Evolutionary conservation across 2,113 vertebrate genomes (phyloP).

Genomic region (Zosterops japonicus): DNA sequence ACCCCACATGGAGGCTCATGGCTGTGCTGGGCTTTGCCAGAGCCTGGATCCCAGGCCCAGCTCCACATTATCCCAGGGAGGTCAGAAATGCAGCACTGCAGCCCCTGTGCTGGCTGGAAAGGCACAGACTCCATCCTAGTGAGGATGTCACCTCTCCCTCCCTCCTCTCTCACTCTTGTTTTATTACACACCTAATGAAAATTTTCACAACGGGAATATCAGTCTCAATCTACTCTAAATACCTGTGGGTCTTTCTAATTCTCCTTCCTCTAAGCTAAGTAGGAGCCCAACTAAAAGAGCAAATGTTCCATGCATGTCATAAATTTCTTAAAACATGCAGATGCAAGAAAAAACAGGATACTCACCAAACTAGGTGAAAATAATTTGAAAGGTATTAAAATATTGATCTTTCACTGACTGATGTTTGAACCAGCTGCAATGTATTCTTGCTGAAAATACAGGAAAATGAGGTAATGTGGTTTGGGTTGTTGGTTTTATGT

Average conservation of each 20-base stretch:
- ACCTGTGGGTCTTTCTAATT: slow-evolving; percentile 45
- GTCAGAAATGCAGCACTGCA: neutral
- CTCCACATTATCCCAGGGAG: neutral
- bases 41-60: neutral
- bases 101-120: neutral
- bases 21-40: slow-evolving; percentile 55
- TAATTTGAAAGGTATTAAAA: neutral
- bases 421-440: neutral
- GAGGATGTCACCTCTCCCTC: neutral
- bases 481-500: neutral
- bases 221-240: slow-evolving; percentile 34
- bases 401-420: neutral
- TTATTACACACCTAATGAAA: neutral
- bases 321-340: slow-evolving; percentile 12
- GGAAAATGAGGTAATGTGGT: neutral
- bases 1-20: slow-evolving; percentile 36
- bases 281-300: slow-evolving; percentile 50
- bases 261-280: slow-evolving; percentile 23
- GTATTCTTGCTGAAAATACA: neutral
- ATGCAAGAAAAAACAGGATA: neutral
- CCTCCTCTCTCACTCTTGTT: neutral
- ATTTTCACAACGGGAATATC: slow-evolving; percentile 46
- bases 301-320: slow-evolving; percentile 36
- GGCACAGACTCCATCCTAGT: neutral
- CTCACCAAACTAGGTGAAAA: neutral